Percentiles rank a stretch among this genome's conserved stretches.
Conservation (phyloP, 2,888 invertebrate species). For the Schrankia costaestrigalis region DNA sequence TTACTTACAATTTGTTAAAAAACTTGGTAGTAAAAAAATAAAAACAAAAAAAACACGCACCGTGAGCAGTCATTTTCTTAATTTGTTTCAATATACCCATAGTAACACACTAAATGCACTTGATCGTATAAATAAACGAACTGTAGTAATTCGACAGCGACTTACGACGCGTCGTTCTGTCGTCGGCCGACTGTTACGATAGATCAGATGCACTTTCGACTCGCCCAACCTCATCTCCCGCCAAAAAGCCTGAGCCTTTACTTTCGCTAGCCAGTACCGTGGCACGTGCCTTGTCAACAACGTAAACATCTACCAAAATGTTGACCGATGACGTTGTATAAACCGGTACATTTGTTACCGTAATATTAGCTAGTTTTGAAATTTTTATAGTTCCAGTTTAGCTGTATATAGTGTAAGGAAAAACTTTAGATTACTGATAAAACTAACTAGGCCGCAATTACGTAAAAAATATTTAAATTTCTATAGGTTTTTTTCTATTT, state of each 20-base stretch:
- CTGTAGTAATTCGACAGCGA: slow-evolving; percentile 24
- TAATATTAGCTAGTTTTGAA: neutral
- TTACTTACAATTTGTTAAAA: too few relatives aligned
- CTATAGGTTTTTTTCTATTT: too few relatives aligned
- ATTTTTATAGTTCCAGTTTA: neutral
- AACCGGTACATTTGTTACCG: slow-evolving; percentile 10
- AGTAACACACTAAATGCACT: slow-evolving; percentile 15
- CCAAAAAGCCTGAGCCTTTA: slow-evolving; percentile 30
- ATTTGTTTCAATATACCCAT: slow-evolving; percentile 76
- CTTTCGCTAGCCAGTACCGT: slow-evolving; percentile 27
- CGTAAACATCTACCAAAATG: slow-evolving; percentile 58
- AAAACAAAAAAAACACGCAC: slow-evolving; percentile 41
- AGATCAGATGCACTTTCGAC: slow-evolving; percentile 55
- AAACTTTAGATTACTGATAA: too few relatives aligned
- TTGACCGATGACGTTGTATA: slow-evolving; percentile 11
- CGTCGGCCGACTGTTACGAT: slow-evolving; percentile 46
- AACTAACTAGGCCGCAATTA: too few relatives aligned
- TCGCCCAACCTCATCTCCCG: slow-evolving; percentile 31
- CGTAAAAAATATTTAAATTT: too few relatives aligned
- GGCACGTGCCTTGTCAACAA: slow-evolving; percentile 32
- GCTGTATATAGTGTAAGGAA: too few relatives aligned
- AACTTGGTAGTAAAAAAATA: neutral
- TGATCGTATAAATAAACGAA: slow-evolving; percentile 12
- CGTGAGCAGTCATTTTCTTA: slow-evolving; percentile 65
- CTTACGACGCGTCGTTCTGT: slow-evolving; percentile 44